Evolutionary conservation across 2,113 vertebrate genomes (phyloP), one percentile per base, ranked within the genome.

Genomic region (Cyanocitta stelleri): DNA sequence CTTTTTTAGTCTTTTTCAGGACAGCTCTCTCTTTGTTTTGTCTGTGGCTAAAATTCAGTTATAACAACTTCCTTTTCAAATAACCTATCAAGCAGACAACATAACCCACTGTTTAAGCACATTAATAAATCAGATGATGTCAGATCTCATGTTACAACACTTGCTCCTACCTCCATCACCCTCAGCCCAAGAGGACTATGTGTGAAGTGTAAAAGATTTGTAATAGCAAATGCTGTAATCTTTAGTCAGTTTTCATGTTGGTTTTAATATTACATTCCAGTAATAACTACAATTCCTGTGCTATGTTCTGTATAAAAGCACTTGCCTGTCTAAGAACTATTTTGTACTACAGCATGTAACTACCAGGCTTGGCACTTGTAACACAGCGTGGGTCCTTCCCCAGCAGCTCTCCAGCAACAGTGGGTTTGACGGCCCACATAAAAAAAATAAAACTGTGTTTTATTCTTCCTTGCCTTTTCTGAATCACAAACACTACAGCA

Each of bases 41-140:
- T 10, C 43, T 67, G 13, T 52, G 15, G 8, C 35, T 74, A 77
- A 76, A 87, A 91, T 63, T 76, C 21, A n/a, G 14, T 63, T 85
- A 46, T 14, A 67, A 32, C 51, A 48, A 37, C n/a, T 71, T n/a
- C 21, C 13, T 73, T 87, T 91, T 63, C 4, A 88, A 86, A 71
- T 63, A 43, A 43, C 0, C 0, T 86, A 80, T 56, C 27, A 49
- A 66, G 55, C n/a, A 88, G 33, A 79, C 52, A 80, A 85, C 22
- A 58, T 35, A 79, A 67, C 24, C 9, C 14, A 6, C 74, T 76
- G 20, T 74, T 77, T 10, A 59, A 93, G 43, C 27, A 39, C 76
- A 96, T 96, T 33, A 96, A 96, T 94, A 97, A 96, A 91, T 90
- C 43, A 95, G 37, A 17, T 44, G 15, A 91, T 91, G 79, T 94